Percentiles rank a stretch among this genome's conserved stretches.
Conservation (phyloP, 2,888 invertebrate genomes). For the Dynastes maya region DNA sequence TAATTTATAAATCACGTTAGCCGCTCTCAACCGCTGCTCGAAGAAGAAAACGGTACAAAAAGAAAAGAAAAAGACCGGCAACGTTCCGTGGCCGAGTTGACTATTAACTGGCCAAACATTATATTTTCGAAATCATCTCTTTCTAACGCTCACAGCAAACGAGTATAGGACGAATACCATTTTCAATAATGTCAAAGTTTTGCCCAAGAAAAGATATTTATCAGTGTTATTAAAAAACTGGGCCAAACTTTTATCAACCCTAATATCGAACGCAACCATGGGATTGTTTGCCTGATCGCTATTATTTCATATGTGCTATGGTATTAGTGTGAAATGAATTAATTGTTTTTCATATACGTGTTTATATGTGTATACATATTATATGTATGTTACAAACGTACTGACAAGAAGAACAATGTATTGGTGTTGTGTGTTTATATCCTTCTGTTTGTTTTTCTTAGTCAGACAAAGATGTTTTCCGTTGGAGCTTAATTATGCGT, state of each 20-base stretch:
- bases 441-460: too few relatives aligned
- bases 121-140: neutral
- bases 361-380: neutral
- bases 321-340: neutral
- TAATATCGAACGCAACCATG: neutral
- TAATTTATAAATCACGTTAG: slow-evolving; percentile 19
- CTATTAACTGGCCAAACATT: neutral
- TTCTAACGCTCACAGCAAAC: neutral
- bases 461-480: too few relatives aligned
- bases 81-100: slow-evolving; percentile 9
- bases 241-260: slow-evolving; percentile 1
- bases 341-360: neutral
- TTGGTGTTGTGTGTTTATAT: too few relatives aligned
- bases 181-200: slow-evolving; percentile 14
- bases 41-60: neutral
- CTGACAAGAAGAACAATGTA: too few relatives aligned
- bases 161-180: neutral
- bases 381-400: too few relatives aligned
- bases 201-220: neutral
- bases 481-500: too few relatives aligned
- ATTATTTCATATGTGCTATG: neutral
- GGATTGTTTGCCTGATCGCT: neutral
- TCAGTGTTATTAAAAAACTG: neutral
- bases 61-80: slow-evolving; percentile 4
- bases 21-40: neutral